A percentile compares a stretch with the other conserved stretches of the same genome.
Conservation (phyloP, 64 coral and sea anemone genomes). For the Montipora efflorescens region DNA sequence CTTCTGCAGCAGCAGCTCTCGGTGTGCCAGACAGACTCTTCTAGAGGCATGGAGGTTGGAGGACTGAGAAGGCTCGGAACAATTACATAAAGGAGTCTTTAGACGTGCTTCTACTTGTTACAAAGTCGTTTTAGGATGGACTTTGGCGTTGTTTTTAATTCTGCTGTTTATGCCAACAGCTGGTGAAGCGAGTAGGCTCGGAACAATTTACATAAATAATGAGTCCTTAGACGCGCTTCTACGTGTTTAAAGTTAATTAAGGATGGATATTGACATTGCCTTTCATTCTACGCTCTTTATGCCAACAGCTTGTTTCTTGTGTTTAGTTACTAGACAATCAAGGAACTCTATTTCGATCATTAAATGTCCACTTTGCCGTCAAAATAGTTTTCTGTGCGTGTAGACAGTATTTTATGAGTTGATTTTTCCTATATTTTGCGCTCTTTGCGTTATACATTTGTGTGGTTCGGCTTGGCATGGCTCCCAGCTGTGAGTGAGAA, state of each 20-base stretch:
- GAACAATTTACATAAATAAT: too few species aligned
- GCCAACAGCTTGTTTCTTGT: too few species aligned
- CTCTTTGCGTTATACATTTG: background rate
- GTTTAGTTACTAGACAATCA: background rate
- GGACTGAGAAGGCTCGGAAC: constrained; percentile 36
- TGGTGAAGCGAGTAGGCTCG: background rate
- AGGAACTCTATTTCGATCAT: too few species aligned
- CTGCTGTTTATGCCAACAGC: too few species aligned
- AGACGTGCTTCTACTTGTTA: constrained; percentile 18
- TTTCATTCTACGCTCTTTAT: background rate
- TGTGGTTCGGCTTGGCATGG: background rate
- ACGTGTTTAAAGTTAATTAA: too few species aligned
- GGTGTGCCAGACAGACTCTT: constrained; percentile 33
- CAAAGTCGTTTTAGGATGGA: background rate
- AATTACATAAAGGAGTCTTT: constrained; percentile 43
- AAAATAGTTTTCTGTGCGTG: too few species aligned
- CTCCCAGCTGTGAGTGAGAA: too few species aligned
- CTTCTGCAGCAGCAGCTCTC: constrained; percentile 27
- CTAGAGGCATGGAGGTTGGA: constrained; percentile 22
- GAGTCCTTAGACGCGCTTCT: too few species aligned
- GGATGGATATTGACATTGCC: too few species aligned
- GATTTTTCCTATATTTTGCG: too few species aligned
- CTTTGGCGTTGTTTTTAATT: background rate
- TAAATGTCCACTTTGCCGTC: too few species aligned
- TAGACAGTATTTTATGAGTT: too few species aligned